Evolutionary conservation across 2,797 vertebrate species (phyloP), one percentile per base, ranked within the genome.

Genomic region (Paedocypris micromegethes): DNA sequence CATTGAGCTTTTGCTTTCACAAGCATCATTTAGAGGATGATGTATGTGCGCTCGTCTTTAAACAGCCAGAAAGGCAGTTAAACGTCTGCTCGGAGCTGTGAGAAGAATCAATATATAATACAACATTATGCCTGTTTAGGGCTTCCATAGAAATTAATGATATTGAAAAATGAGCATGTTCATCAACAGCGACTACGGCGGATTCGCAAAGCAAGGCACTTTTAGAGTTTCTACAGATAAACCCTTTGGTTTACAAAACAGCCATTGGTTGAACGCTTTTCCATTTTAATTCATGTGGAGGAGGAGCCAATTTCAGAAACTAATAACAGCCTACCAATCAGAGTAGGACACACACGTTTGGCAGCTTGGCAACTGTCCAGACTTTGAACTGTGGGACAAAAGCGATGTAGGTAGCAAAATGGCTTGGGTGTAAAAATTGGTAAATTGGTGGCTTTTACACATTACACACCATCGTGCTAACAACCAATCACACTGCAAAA

Each of bases 41-140:
- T 88, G 84, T 86, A 90, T 88, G 85, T 76, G 82, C 80, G 52
- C 62, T 62, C 68, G 60, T 59, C 68, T 79, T 73, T 73, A 83
- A 77, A 72, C 76, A 77, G 82, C 66, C 72, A 79, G 76, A 88
- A 84, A 86, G 82, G 78, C 76, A 75, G 79, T 82, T 83, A 83
- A 83, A 75, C 51, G 63, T 54, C 59, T 61, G 52, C 72, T 41
- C 50, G 79, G 77, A 71, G 78, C 76, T 74, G 77, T 74, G 49
- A 78, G 71, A 79, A 75, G 68, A 84, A 89, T 89, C 86, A 78
- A 90, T 89, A 87, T 63, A 70, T 82, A 82, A 85, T 83, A 87
- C 87, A 86, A 84, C 82, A 85, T 83, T 84, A 82, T 83, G 84
- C 82, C 73, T 53, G 65, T 70, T 73, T 68, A 68, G 83, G 81